These are phyloP conservation scores for Eristalinus sepulchralis DNA, from an alignment of 2,888 invertebrate species.

Conservation along the genomic window DNA sequence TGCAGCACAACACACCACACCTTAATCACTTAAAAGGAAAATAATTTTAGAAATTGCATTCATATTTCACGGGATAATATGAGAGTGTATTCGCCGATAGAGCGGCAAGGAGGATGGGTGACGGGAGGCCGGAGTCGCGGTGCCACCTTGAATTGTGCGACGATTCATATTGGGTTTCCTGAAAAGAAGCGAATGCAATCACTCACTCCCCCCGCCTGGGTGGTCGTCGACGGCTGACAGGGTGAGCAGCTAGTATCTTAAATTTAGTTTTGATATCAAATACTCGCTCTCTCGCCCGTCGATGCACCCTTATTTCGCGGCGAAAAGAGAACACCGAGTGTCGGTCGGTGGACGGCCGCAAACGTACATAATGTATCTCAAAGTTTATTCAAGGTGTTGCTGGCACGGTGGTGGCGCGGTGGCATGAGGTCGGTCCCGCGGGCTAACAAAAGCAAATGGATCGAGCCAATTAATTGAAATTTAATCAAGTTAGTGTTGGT, in stretches of 20 bases:
- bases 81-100: constrained; percentile 19
- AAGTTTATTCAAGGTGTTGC: constrained; percentile 54
- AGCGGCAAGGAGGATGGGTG: background rate
- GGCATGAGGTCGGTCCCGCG: background rate
- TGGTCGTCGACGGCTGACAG: background rate
- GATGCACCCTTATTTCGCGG: background rate
- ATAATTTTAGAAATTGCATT: constrained; percentile 80
- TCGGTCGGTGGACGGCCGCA: background rate
- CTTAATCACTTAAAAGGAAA: constrained; percentile 81
- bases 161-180: constrained; percentile 56
- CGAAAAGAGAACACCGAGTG: background rate
- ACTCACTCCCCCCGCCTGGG: constrained; percentile 17
- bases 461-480: constrained; percentile 53
- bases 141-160: constrained; percentile 46
- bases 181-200: constrained; percentile 31
- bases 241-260: constrained; percentile 2
- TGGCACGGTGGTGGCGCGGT: background rate
- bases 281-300: background rate
- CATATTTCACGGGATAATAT: constrained; percentile 76
- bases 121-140: background rate
- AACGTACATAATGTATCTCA: background rate
- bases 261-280: constrained; percentile 37
- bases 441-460: constrained; percentile 29
- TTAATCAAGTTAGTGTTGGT: constrained; percentile 58
- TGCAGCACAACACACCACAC: constrained; percentile 76